Conservation (phyloP, 2,113 vertebrate genomes). For the Microcebus jonahi region DNA sequence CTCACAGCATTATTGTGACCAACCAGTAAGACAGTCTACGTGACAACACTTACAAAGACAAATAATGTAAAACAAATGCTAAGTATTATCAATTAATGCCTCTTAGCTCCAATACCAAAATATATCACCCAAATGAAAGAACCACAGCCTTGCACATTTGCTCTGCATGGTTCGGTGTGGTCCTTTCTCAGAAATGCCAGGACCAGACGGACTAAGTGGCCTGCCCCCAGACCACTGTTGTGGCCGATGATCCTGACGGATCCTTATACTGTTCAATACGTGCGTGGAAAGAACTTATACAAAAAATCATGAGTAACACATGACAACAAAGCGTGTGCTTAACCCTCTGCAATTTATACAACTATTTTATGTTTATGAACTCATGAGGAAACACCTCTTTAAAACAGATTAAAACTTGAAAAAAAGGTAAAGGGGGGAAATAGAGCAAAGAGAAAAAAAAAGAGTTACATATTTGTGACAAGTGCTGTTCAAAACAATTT, state of each 20-base stretch:
- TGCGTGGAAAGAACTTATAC: not conserved
- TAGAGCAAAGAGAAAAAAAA: not conserved
- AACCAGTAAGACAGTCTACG: not conserved
- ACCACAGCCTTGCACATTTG: not conserved
- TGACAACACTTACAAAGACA: not conserved
- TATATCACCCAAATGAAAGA: not conserved
- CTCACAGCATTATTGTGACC: not conserved
- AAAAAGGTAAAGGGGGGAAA: not conserved
- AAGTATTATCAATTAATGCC: not conserved
- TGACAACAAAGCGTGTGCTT: not conserved
- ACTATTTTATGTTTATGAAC: not conserved
- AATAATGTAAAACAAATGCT: not conserved
- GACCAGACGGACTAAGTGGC: not conserved
- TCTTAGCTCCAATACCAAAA: not conserved
- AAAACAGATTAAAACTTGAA: not conserved
- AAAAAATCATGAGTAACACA: not conserved
- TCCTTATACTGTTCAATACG: not conserved
- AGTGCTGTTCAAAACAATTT: conserved; percentile 4
- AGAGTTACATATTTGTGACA: not conserved
- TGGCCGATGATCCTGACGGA: not conserved
- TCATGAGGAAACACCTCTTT: not conserved
- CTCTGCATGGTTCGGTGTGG: not conserved
- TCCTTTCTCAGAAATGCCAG: not conserved
- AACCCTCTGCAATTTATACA: not conserved
- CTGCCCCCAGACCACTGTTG: not conserved